Conservation (phyloP, 2,797 vertebrate genomes). For the Chelmon rostratus region DNA sequence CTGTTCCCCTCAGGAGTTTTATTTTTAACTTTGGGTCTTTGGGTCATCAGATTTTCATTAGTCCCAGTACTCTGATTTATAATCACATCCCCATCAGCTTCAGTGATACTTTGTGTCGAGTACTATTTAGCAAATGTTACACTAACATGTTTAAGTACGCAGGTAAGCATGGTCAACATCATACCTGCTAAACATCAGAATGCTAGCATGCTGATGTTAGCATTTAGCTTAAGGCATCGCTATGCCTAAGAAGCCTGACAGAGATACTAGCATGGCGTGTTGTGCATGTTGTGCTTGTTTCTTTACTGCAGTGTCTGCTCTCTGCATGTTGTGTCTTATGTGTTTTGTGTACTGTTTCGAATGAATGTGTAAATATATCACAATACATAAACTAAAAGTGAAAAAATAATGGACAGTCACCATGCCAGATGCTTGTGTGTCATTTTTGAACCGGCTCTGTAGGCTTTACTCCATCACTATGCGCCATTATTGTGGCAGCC, state of each 20-base stretch:
- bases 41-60: not conserved
- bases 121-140: no score
- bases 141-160: no score
- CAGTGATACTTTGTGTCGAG: no score
- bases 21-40: not conserved
- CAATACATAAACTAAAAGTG: not conserved
- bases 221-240: no score
- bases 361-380: not conserved
- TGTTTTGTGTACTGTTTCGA: not conserved
- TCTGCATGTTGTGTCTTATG: not conserved
- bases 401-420: not conserved
- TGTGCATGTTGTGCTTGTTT: not conserved
- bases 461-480: slow-evolving; percentile 46
- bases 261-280: not conserved
- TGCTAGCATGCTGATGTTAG: no score
- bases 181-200: no score
- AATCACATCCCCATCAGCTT: no score
- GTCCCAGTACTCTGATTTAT: not conserved
- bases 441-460: slow-evolving; percentile 38
- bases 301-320: not conserved
- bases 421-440: not conserved
- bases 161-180: no score
- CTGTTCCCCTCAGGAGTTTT: not conserved
- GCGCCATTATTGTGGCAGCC: slow-evolving; percentile 68
- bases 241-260: not conserved